phyloP scores from a whole-genome alignment of 53 echinoderm and acorn worm genomes.

The Antedon mediterranea region DNA sequence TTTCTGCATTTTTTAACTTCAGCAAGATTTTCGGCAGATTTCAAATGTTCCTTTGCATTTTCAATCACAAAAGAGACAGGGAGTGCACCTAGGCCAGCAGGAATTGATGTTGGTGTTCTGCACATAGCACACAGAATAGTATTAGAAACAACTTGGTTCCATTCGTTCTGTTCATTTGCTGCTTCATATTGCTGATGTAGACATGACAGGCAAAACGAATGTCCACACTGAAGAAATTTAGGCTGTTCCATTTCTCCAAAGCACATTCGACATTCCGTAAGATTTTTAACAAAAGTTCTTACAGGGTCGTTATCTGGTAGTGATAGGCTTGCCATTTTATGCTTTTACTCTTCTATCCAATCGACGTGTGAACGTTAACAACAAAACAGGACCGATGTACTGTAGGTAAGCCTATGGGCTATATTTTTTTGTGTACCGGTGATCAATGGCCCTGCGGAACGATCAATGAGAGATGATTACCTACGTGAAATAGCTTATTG shows the following conservation, averaged over 20 bases:
- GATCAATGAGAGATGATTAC: too few relatives aligned
- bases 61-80: neutral
- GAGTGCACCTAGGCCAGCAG: neutral
- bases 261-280: neutral
- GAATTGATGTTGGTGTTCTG: neutral
- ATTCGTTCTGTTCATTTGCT: too few relatives aligned
- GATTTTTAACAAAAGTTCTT: neutral
- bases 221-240: neutral
- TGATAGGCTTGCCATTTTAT: neutral
- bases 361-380: too few relatives aligned
- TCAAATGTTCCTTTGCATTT: neutral
- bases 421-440: too few relatives aligned
- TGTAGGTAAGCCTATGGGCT: too few relatives aligned
- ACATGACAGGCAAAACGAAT: neutral
- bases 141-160: neutral
- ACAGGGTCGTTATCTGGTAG: neutral
- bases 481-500: too few relatives aligned
- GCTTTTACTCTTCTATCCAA: too few relatives aligned
- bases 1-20: neutral
- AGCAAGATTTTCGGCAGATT: neutral
- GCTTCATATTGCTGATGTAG: too few relatives aligned
- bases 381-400: too few relatives aligned
- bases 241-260: neutral
- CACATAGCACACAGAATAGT: neutral
- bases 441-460: too few relatives aligned